Conservation (phyloP, 2,797 vertebrate genomes). For the Clarias laeviceps region DNA sequence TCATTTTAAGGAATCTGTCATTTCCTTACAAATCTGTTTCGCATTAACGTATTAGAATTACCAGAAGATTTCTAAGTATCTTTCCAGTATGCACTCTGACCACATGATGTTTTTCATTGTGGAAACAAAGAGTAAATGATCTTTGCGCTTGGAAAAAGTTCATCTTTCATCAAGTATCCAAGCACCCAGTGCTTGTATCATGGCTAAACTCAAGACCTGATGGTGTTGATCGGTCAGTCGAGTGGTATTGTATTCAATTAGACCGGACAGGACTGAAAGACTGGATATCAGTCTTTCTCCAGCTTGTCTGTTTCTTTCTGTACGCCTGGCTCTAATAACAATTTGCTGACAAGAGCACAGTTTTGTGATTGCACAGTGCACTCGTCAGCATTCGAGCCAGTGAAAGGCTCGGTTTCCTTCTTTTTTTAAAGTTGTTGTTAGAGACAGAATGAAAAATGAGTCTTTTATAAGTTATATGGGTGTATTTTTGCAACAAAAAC, state of each 20-base stretch:
- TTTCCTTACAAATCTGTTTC: conserved; percentile 38
- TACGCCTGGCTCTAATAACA: conserved; percentile 23
- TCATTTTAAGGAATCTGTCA: conserved; percentile 18
- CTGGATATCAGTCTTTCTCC: conserved; percentile 3
- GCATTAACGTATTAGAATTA: conserved; percentile 40
- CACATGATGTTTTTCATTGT: conserved; percentile 30
- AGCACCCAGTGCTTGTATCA: neutral
- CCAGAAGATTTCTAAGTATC: conserved; percentile 30
- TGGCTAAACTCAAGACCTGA: neutral
- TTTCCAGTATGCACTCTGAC: conserved; percentile 24
- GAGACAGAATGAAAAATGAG: neutral
- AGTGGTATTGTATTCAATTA: neutral
- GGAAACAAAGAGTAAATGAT: neutral
- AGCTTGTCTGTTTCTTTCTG: conserved; percentile 6
- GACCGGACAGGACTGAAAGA: neutral
- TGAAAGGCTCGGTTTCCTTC: neutral
- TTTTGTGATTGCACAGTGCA: conserved; percentile 10
- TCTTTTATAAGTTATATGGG: neutral
- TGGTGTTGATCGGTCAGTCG: neutral
- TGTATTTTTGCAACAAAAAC: neutral
- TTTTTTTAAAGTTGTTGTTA: neutral
- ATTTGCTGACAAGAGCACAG: conserved; percentile 23
- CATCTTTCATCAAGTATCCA: conserved; percentile 20
- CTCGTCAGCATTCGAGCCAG: neutral
- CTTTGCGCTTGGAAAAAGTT: conserved; percentile 2